phyloP scores from a whole-genome alignment of 2,113 vertebrate genomes.

The Chroicocephalus ridibundus region DNA sequence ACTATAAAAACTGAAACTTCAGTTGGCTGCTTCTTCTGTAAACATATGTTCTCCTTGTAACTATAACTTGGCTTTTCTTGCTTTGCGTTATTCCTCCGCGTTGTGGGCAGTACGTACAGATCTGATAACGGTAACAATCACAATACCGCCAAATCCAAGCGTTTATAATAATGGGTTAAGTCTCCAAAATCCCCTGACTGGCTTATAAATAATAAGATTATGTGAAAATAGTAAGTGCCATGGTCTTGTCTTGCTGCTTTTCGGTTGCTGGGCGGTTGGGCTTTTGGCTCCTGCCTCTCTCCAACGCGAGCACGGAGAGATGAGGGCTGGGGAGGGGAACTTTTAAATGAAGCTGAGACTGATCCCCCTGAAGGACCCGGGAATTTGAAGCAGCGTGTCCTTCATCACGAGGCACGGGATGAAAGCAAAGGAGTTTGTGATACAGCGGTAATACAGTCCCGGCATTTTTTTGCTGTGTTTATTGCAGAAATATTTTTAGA shows the following conservation, averaged over 20 bases:
- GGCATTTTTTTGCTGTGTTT: not conserved
- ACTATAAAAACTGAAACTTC: not conserved
- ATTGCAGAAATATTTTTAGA: not conserved
- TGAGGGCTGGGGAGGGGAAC: not conserved
- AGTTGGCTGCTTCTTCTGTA: not conserved
- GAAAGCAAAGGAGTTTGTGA: not conserved
- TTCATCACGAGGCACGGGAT: not conserved
- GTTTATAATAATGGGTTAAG: not conserved
- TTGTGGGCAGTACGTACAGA: not conserved
- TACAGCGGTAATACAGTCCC: rapidly evolving
- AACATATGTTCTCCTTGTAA: not conserved
- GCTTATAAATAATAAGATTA: conserved; percentile 21
- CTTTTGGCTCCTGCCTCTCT: not conserved
- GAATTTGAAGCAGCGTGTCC: not conserved
- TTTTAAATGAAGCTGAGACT: not conserved
- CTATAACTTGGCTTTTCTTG: not conserved
- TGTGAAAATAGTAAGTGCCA: not conserved
- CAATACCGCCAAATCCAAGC: not conserved
- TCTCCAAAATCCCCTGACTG: not conserved
- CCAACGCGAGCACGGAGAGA: rapidly evolving
- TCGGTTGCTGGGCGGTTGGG: not conserved
- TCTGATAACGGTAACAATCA: not conserved
- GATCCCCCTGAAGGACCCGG: not conserved
- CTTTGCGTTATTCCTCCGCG: not conserved
- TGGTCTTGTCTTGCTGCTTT: not conserved